Percentiles rank a stretch among this genome's conserved stretches.
These are phyloP conservation scores for Ernsta delagoae DNA, from an alignment of 2,888 invertebrate species.

Conservation along the genomic window DNA sequence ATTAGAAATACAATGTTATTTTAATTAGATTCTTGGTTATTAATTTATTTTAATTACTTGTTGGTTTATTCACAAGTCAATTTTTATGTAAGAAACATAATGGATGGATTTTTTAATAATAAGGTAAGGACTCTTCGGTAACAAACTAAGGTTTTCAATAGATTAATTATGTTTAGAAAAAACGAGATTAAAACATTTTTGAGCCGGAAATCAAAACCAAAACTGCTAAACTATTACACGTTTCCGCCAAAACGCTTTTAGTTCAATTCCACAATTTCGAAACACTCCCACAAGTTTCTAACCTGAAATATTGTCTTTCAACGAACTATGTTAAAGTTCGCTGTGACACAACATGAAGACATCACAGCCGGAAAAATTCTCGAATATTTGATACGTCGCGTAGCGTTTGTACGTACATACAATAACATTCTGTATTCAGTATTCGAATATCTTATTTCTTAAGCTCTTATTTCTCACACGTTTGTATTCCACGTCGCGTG, in stretches of 20 bases:
- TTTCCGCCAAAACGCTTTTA: slow-evolving; percentile 1
- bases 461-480: slow-evolving; percentile 37
- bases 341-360: slow-evolving; percentile 9
- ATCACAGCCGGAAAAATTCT: slow-evolving; percentile 30
- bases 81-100: too few species aligned
- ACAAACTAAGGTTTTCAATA: too few species aligned
- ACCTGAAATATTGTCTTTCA: slow-evolving; percentile 27
- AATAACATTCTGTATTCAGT: slow-evolving; percentile 35
- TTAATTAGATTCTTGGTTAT: too few species aligned
- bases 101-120: too few species aligned
- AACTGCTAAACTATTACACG: background rate
- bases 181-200: background rate
- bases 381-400: slow-evolving; percentile 35
- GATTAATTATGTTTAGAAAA: too few species aligned
- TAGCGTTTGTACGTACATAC: slow-evolving; percentile 22
- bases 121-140: too few species aligned
- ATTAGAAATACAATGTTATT: too few species aligned
- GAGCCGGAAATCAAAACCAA: background rate
- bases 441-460: slow-evolving; percentile 35
- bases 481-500: slow-evolving; percentile 30
- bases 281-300: slow-evolving; percentile 6
- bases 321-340: slow-evolving; percentile 14
- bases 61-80: too few species aligned
- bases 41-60: too few species aligned
- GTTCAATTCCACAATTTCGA: background rate